These are phyloP conservation scores for Chauna torquata DNA, from an alignment of 2,113 vertebrate species.

Conservation along the genomic window DNA sequence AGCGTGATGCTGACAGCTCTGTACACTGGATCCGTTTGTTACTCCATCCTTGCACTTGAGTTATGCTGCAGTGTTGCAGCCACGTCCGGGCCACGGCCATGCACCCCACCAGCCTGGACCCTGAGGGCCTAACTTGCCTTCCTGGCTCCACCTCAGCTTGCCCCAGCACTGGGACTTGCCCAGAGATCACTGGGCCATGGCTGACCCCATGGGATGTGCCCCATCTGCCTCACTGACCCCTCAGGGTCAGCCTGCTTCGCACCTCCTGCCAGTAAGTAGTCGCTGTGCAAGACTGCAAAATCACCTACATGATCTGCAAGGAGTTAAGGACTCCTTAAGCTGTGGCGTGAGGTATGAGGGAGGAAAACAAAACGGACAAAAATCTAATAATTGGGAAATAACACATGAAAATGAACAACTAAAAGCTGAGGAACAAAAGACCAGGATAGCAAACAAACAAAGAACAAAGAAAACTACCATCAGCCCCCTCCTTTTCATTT, in stretches of 20 bases:
- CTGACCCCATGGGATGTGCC: accelerated
- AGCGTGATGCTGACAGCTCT: not conserved
- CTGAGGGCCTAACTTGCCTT: not conserved
- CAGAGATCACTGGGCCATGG: accelerated
- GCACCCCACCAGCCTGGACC: not conserved
- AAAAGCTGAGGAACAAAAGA: not conserved
- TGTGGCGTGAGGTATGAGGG: not conserved
- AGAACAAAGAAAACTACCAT: not conserved
- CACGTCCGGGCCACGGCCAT: accelerated
- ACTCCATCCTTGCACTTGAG: not conserved
- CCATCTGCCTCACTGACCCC: accelerated
- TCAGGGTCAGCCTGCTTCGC: not conserved
- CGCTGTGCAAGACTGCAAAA: not conserved
- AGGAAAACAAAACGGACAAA: not conserved
- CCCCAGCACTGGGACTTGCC: not conserved
- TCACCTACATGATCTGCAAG: not conserved
- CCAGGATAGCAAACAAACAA: not conserved
- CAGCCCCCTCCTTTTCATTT: not conserved
- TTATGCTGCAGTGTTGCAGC: not conserved
- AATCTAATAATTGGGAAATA: not conserved
- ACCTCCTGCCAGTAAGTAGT: not conserved
- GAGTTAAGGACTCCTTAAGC: not conserved
- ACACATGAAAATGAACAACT: not conserved
- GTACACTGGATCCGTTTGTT: not conserved
- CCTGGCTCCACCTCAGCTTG: not conserved